phyloP scores from a whole-genome alignment of 2,113 vertebrate species.

The Etheostoma cragini region DNA sequence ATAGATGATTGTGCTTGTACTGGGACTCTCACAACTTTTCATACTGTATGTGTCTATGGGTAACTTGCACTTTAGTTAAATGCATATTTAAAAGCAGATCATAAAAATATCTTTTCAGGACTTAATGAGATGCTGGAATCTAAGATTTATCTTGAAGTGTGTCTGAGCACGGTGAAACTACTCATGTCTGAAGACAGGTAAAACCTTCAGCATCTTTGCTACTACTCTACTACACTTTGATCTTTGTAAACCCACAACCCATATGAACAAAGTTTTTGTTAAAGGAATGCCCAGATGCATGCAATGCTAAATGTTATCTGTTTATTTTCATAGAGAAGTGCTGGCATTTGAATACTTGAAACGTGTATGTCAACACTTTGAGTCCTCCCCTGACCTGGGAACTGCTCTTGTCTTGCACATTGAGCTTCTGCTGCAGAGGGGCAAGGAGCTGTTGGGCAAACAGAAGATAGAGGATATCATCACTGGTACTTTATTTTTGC shows the following conservation, averaged over 20 bases:
- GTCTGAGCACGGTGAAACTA: constrained; percentile 86
- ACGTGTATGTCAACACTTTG: constrained; percentile 87
- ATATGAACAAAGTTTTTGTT: background rate
- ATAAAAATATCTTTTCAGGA: constrained; percentile 77
- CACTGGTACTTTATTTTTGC: constrained; percentile 77
- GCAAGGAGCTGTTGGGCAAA: constrained; percentile 87
- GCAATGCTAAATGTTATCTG: constrained; percentile 9
- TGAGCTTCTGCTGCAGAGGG: constrained; percentile 88
- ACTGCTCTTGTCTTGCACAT: constrained; percentile 87
- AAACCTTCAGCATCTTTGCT: background rate
- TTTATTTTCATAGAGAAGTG: constrained; percentile 83
- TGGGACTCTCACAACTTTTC: background rate
- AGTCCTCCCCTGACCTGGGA: constrained; percentile 87
- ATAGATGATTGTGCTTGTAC: background rate
- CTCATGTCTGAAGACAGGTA: constrained; percentile 91
- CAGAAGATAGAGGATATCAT: constrained; percentile 92
- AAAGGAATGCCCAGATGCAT: background rate
- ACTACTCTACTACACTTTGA: background rate
- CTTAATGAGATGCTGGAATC: constrained; percentile 83
- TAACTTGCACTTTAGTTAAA: constrained; percentile 1
- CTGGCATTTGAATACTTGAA: constrained; percentile 90
- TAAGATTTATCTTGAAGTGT: constrained; percentile 86
- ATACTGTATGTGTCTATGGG: background rate
- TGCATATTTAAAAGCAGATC: constrained; percentile 9
- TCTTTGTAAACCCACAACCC: background rate